Conservation (phyloP, 2,113 vertebrate genomes). For the Halichoeres trimaculatus region DNA sequence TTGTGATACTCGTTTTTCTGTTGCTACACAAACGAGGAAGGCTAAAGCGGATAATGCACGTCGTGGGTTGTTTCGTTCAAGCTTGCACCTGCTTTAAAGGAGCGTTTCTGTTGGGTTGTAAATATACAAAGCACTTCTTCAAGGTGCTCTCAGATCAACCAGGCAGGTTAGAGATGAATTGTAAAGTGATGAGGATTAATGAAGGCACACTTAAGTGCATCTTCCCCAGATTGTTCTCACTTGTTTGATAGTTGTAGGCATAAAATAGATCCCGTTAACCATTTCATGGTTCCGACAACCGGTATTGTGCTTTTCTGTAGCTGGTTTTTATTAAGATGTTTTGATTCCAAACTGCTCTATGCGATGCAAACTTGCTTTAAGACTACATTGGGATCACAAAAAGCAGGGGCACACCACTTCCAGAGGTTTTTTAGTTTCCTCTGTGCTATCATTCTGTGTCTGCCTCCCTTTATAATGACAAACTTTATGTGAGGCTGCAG, state of each 20-base stretch:
- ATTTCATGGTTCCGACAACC: background rate
- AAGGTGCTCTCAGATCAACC: conserved; percentile 37
- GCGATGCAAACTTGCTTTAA: no score
- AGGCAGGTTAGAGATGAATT: background rate
- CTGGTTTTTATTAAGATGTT: conserved; percentile 6
- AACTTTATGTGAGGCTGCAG: conserved; percentile 41
- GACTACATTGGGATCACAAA: background rate
- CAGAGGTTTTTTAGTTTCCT: background rate
- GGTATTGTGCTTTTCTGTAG: background rate
- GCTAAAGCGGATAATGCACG: conserved; percentile 19
- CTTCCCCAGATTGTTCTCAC: background rate
- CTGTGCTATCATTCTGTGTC: background rate
- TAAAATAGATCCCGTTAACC: no score
- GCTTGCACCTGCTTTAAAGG: conserved; percentile 55
- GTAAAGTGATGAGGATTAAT: background rate
- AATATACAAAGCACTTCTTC: conserved; percentile 25
- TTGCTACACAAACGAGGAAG: background rate
- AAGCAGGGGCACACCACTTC: background rate
- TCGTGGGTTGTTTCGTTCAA: conserved; percentile 11
- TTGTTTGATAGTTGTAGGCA: background rate
- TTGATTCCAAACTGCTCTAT: background rate
- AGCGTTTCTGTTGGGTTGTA: conserved; percentile 16
- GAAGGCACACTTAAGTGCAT: background rate
- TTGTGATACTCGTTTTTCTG: conserved; percentile 13
- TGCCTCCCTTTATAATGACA: background rate